A percentile compares a stretch with the other conserved stretches of the same genome.
phyloP scores from a whole-genome alignment of 2,797 vertebrate genomes.

The Epinephelus coioides region DNA sequence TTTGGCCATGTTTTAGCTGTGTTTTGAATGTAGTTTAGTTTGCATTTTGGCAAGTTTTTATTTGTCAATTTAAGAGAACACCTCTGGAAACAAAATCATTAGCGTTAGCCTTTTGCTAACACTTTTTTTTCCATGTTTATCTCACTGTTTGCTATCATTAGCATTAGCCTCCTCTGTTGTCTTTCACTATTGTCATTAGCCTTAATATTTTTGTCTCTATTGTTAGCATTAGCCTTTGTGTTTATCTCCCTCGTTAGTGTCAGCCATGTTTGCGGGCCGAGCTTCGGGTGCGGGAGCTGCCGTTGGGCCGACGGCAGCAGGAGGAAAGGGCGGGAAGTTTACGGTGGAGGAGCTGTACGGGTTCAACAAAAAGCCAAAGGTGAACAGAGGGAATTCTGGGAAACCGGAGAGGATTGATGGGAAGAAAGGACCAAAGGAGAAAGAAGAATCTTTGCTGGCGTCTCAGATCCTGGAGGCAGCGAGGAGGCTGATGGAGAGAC shows the following conservation, averaged over 20 bases:
- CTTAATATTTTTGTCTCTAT: no score
- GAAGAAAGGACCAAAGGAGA: constrained; percentile 44
- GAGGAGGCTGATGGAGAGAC: constrained; percentile 72
- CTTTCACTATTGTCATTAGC: no score
- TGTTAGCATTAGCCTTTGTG: constrained; percentile 4
- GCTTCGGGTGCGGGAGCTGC: constrained; percentile 35
- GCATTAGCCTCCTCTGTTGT: not conserved
- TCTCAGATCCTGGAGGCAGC: constrained; percentile 71
- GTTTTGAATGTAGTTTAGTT: no score
- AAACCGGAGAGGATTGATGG: constrained; percentile 7
- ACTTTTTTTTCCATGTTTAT: no score
- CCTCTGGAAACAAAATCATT: no score
- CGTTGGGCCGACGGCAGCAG: constrained; percentile 3
- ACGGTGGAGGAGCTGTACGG: constrained; percentile 84
- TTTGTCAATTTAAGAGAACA: no score
- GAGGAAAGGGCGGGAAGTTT: constrained; percentile 69
- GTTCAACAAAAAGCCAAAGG: constrained; percentile 77
- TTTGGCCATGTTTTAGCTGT: no score
- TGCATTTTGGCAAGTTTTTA: not conserved
- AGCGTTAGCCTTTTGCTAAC: no score
- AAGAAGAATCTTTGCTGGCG: constrained; percentile 41
- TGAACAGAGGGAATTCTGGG: constrained; percentile 48
- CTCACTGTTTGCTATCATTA: not conserved
- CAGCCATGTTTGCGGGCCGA: constrained; percentile 78
- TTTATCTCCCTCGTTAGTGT: not conserved